These are phyloP conservation scores for Coluber constrictor DNA, from an alignment of 2,797 vertebrate genomes.

Conservation along the genomic window DNA sequence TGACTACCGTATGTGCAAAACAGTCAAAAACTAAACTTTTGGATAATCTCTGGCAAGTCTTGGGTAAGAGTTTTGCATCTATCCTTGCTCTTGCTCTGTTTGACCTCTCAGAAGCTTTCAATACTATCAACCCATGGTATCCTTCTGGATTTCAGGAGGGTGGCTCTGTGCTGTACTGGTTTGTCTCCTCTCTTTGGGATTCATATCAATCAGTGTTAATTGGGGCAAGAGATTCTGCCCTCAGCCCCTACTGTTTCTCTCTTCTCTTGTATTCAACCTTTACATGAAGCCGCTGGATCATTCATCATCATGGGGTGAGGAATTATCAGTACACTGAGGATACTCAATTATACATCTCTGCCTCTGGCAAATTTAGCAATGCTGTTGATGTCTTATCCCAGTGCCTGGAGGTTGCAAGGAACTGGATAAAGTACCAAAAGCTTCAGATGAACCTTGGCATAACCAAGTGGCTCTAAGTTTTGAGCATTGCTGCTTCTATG, in stretches of 20 bases:
- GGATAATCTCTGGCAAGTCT: neutral
- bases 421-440: neutral
- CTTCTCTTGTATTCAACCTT: neutral
- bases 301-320: neutral
- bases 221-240: neutral
- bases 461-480: neutral
- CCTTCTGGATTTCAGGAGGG: neutral
- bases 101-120: neutral
- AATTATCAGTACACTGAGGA: neutral
- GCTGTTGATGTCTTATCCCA: neutral
- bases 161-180: neutral
- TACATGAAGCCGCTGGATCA: neutral
- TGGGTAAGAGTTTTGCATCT: neutral
- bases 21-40: neutral
- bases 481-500: neutral
- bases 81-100: neutral
- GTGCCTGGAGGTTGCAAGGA: neutral
- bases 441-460: neutral
- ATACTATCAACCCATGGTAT: neutral
- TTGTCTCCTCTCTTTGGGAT: neutral
- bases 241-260: neutral
- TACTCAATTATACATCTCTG: neutral
- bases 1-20: neutral
- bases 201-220: neutral
- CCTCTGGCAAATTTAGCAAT: neutral